Base-by-base conservation (phyloP, 2,797 vertebrate genomes). In the Podarcis siculus region DNA sequence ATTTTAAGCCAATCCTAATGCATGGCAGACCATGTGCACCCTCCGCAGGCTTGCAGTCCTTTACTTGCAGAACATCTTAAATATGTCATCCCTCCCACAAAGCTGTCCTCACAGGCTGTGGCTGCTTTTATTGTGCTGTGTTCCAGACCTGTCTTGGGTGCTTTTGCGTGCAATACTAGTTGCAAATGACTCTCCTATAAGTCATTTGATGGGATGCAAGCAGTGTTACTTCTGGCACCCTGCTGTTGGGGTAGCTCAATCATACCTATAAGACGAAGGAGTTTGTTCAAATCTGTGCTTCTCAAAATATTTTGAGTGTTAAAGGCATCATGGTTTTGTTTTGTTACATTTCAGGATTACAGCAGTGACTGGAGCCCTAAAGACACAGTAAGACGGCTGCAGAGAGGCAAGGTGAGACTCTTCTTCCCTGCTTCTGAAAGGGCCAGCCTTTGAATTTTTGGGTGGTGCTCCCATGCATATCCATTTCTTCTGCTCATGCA, bases 371-470 rank as follows among this genome's bases (percentile, higher is more conserved):
- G 98, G 98, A 98, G 97, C 17, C 97, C 97, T 10, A 97, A 97
- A 91, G 98, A 99, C 83, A 98, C 98, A 0, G 95, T 99, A 84
- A 97, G 94, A 64, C 97, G 98, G 87, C 98, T 99, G 96, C 98
- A 97, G 86, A 98, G 97, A 85, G 98, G 98, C 93, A 98, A 99
- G 98, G 99, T 99, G 96, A 94, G 96, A 69, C 49, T 15, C 3
- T 15, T 12, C 1, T 27, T 25, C 89, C 64, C 13, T 91, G 32
- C 85, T 91, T 90, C 37, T 73, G 42, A 49, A 86, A 83, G 64
- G n/a, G 4, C 3, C 32, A 58, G 55, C 15, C 30, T 91, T 75
- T 30, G 30, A 73, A 25, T 25, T 85, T 37, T 45, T 87, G 61
- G 79, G 39, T 45, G 79, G 15, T 9, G 89, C 85, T 12, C 2